A percentile compares a stretch with the other conserved stretches of the same genome.
phyloP scores from a whole-genome alignment of 2,888 invertebrate species.

The Spodoptera littoralis region DNA sequence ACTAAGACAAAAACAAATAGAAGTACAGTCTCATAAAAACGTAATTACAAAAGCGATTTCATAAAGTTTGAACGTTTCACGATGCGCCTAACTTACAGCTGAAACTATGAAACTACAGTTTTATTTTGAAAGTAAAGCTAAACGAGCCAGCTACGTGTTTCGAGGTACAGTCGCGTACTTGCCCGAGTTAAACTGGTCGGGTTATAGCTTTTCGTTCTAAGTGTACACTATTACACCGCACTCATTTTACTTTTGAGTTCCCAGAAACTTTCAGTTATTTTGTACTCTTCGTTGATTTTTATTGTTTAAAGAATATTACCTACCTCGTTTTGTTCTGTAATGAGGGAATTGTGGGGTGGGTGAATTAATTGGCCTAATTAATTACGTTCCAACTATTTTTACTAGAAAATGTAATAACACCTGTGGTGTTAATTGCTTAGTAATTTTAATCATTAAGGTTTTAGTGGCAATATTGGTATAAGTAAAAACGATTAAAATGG shows the following conservation, averaged over 20 bases:
- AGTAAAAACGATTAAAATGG: too few species aligned
- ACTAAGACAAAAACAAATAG: too few species aligned
- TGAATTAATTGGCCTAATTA: conserved; percentile 9
- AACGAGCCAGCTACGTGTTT: conserved; percentile 55
- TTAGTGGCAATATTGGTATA: too few species aligned
- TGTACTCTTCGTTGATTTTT: conserved; percentile 21
- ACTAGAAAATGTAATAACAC: conserved; percentile 2
- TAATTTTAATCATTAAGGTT: too few species aligned
- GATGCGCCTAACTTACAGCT: conserved; percentile 29
- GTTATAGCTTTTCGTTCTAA: conserved; percentile 50
- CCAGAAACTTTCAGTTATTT: conserved; percentile 27
- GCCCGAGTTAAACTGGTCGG: conserved; percentile 50
- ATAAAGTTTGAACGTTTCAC: conserved; percentile 8
- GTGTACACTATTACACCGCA: conserved; percentile 44
- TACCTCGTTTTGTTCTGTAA: too few species aligned
- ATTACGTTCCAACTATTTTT: conserved; percentile 1
- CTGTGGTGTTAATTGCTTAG: not conserved
- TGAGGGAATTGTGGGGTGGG: not conserved
- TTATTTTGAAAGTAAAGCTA: conserved; percentile 54
- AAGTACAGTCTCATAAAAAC: too few species aligned
- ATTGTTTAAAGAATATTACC: conserved; percentile 3
- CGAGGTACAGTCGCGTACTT: conserved; percentile 47
- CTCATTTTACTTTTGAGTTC: conserved; percentile 45
- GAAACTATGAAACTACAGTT: conserved; percentile 50
- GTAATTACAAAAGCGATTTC: too few species aligned